Base-by-base conservation (phyloP, 2,888 invertebrate species). In the Incurvaria masculella region DNA sequence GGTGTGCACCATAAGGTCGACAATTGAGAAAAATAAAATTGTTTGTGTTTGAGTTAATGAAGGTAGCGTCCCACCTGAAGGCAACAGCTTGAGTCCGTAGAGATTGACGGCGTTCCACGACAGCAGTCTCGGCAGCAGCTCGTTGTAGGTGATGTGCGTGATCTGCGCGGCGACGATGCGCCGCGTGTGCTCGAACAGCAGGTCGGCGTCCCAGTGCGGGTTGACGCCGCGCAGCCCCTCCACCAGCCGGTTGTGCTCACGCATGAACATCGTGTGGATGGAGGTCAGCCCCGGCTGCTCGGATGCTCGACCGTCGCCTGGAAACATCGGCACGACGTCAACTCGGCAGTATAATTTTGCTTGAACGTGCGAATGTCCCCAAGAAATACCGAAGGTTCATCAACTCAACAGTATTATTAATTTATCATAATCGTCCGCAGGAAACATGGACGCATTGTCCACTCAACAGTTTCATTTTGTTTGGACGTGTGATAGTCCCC, bases 281-380 rank as follows among this genome's bases (percentile, higher is more conserved):
- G 89, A 87, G 0, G 95, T 91, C 1, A 97, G 71, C 4, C 86
- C 94, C 0, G 95, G 94, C 64, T 97, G 95, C 65, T 97, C 96
- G 1, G 94, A 94, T 0, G 94, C 94, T 53, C 97, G 81, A 0
- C 91, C 91, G 65, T 97, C 97, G 45, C 90, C 86, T 83, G 58
- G 0, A 17, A 39, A 49, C 45, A 38, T 11, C 18, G n/a, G n/a
- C n/a, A n/a, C n/a, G n/a, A n/a, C n/a, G n/a, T n/a, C n/a, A n/a
- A n/a, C n/a, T n/a, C n/a, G n/a, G n/a, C n/a, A n/a, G n/a, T n/a
- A n/a, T n/a, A n/a, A n/a, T n/a, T n/a, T n/a, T n/a, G n/a, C n/a
- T n/a, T n/a, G n/a, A n/a, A n/a, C n/a, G n/a, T n/a, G n/a, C n/a
- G n/a, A n/a, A n/a, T n/a, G n/a, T n/a, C n/a, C n/a, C n/a, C n/a